Percentiles rank a stretch among this genome's conserved stretches.
Conservation (phyloP, 1,140 invertebrate genomes). For the Pogonus chalceus region DNA sequence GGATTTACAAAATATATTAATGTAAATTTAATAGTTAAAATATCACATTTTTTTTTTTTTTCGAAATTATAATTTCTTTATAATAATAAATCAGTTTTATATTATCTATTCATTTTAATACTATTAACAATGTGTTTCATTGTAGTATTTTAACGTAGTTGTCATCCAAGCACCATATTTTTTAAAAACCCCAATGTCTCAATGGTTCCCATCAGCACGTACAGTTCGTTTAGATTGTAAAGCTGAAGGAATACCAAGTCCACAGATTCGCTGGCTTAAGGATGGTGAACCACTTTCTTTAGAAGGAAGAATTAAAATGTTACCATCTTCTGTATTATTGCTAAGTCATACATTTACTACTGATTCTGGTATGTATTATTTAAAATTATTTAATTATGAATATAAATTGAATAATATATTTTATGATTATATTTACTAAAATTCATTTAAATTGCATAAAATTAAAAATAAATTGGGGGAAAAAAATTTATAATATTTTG, state of each 20-base stretch:
- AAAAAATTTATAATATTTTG: too few relatives aligned
- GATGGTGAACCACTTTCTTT: conserved; percentile 50
- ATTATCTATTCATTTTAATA: conserved; percentile 18
- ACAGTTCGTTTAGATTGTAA: conserved; percentile 62
- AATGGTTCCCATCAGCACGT: conserved; percentile 47
- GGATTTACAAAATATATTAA: not conserved
- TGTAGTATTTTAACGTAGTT: not conserved
- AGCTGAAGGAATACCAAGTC: conserved; percentile 51
- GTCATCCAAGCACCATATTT: conserved; percentile 23
- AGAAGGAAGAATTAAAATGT: conserved; percentile 36
- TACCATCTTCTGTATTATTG: conserved; percentile 17
- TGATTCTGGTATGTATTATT: conserved; percentile 23
- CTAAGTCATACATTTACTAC: conserved; percentile 28
- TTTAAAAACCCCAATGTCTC: conserved; percentile 23
- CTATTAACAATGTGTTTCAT: too few relatives aligned
- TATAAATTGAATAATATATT: conserved; percentile 7
- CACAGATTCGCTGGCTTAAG: conserved; percentile 59
- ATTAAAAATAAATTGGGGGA: too few relatives aligned
- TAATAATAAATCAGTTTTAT: conserved; percentile 12
- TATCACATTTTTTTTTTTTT: not conserved
- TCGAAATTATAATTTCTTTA: not conserved
- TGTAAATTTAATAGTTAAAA: not conserved
- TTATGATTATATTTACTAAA: too few relatives aligned
- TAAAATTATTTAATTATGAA: conserved; percentile 10
- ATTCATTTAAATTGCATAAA: too few relatives aligned